These are phyloP conservation scores for Agrilus planipennis DNA, from an alignment of 1,140 invertebrate species.

Conservation along the genomic window DNA sequence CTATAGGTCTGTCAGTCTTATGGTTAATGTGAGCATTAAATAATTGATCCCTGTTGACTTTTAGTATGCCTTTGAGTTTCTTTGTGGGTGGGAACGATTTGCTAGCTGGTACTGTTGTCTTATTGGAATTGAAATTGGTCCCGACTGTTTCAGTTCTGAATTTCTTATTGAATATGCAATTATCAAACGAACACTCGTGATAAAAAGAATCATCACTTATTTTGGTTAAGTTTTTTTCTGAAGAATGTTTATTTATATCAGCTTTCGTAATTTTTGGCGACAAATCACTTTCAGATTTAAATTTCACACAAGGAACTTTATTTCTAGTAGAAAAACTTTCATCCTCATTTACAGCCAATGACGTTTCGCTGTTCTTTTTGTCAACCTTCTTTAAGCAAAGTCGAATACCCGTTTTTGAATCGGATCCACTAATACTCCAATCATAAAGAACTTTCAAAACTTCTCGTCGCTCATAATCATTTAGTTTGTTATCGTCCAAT, in stretches of 20 bases:
- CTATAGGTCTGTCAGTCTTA: slow-evolving; percentile 4
- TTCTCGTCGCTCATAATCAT: slow-evolving; percentile 37
- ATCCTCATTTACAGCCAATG: no score
- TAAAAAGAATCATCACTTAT: slow-evolving; percentile 23
- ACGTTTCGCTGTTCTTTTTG: no score
- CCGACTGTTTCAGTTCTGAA: slow-evolving; percentile 15
- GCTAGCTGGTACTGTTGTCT: no score
- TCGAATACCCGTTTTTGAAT: slow-evolving; percentile 27
- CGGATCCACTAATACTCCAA: slow-evolving; percentile 36
- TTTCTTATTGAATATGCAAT: slow-evolving; percentile 33
- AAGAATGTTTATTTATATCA: slow-evolving; percentile 16
- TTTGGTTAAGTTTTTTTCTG: slow-evolving; percentile 18
- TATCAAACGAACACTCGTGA: slow-evolving; percentile 30
- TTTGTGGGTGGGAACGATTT: slow-evolving; percentile 2
- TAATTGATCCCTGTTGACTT: slow-evolving; percentile 21
- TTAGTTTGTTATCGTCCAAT: slow-evolving; percentile 29
- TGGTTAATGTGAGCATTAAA: slow-evolving; percentile 4
- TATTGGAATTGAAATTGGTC: slow-evolving; percentile 22
- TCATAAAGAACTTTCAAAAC: slow-evolving; percentile 43
- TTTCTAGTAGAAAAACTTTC: no score
- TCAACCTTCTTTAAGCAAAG: slow-evolving; percentile 16
- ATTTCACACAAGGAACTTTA: slow-evolving; percentile 18
- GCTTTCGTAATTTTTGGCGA: slow-evolving; percentile 17
- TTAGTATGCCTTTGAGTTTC: slow-evolving; percentile 26
- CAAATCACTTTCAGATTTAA: slow-evolving; percentile 25